Evolutionary conservation across 2,888 invertebrate genomes (phyloP).

Genomic region (Diaprepes abbreviatus): DNA sequence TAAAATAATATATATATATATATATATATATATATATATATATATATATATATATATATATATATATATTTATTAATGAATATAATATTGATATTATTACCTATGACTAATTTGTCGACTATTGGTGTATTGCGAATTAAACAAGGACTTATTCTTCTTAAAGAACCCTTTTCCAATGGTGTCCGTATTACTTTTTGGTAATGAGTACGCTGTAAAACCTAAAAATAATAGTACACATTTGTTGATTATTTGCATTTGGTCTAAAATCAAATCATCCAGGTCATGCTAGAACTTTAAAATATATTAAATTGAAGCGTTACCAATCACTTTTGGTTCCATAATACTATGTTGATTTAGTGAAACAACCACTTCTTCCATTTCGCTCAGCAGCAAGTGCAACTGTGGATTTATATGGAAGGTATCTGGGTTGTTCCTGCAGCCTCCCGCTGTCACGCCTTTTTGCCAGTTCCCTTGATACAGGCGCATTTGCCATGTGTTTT

Average conservation of each 20-base stretch:
- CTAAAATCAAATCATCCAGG: no score
- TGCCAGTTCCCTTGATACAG: slow-evolving; percentile 88
- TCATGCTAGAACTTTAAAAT: no score
- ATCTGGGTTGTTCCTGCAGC: slow-evolving; percentile 90
- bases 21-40: no score
- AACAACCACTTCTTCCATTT: slow-evolving; percentile 86
- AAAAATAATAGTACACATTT: no score
- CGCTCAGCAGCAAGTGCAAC: slow-evolving; percentile 82
- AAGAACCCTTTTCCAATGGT: slow-evolving; percentile 85
- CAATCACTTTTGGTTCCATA: slow-evolving; percentile 93
- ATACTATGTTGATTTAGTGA: slow-evolving; percentile 91
- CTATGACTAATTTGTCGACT: slow-evolving; percentile 81
- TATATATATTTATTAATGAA: no score
- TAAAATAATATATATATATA: no score
- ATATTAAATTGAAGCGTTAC: no score
- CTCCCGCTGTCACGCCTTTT: slow-evolving; percentile 85
- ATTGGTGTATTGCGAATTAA: slow-evolving; percentile 93
- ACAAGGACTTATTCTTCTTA: slow-evolving; percentile 86
- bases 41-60: no score
- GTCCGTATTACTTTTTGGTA: slow-evolving; percentile 79
- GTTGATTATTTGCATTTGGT: no score
- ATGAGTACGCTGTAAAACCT: slow-evolving; percentile 86
- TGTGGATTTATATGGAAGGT: slow-evolving; percentile 96
- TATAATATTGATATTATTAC: no score
- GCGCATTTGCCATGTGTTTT: slow-evolving; percentile 89